Percentiles rank a stretch among this genome's conserved stretches.
These are phyloP conservation scores for Lagopus muta DNA, from an alignment of 2,113 vertebrate species.

Conservation along the genomic window DNA sequence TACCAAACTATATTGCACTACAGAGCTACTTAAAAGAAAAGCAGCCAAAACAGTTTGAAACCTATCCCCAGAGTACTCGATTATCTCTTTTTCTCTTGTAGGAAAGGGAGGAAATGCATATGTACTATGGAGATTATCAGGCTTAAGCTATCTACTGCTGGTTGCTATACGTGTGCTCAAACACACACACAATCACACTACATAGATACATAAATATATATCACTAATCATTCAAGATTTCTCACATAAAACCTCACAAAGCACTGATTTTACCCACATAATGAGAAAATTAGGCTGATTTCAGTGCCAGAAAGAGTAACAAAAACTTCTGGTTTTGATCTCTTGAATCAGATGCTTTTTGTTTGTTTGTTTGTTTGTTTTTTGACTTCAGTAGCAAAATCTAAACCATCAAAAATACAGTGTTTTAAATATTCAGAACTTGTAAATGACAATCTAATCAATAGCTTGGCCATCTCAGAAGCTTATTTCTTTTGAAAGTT, in stretches of 20 bases:
- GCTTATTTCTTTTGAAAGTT: neutral
- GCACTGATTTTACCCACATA: neutral
- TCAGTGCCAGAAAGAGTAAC: neutral
- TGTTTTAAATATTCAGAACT: neutral
- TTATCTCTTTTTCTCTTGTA: neutral
- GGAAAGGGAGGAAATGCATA: neutral
- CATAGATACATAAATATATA: neutral
- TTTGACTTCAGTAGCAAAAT: neutral
- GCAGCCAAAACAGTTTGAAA: neutral
- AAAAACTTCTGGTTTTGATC: neutral
- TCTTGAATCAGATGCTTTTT: neutral
- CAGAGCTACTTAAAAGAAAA: neutral
- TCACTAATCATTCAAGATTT: neutral
- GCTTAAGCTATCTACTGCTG: neutral
- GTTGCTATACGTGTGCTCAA: neutral
- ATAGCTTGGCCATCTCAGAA: neutral
- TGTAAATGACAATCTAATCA: neutral
- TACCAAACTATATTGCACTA: neutral
- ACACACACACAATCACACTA: neutral
- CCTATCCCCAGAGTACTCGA: neutral
- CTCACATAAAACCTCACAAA: neutral
- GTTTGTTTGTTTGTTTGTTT: neutral
- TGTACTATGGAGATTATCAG: constrained; percentile 41
- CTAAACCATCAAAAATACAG: neutral
- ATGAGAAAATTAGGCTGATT: neutral